Conservation (phyloP, 2,888 invertebrate species). For the Saturnia pavonia region DNA sequence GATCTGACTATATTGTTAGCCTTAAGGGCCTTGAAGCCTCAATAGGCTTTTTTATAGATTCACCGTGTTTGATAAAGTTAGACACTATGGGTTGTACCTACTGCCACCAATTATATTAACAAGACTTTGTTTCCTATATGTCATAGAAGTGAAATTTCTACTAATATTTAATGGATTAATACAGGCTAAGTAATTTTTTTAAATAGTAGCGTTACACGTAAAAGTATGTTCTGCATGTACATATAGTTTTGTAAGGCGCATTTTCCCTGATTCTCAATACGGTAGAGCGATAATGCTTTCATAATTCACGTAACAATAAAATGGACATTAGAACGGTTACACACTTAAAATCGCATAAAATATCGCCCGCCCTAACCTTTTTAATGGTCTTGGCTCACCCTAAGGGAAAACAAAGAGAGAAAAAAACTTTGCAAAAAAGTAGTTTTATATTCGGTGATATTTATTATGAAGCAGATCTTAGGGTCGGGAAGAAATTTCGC, state of each 20-base stretch:
- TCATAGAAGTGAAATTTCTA: too few relatives aligned
- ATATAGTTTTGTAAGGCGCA: conserved; percentile 2
- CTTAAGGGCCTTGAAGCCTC: too few relatives aligned
- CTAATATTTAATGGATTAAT: too few relatives aligned
- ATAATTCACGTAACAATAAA: conserved; percentile 64
- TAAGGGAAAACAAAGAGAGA: conserved; percentile 65
- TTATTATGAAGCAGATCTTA: conserved; percentile 76
- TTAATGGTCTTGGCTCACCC: conserved; percentile 74
- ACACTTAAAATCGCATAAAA: conserved; percentile 81
- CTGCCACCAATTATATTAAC: too few relatives aligned
- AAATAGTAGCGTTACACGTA: too few relatives aligned
- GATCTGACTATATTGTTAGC: too few relatives aligned
- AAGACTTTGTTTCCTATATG: too few relatives aligned
- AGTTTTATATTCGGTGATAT: conserved; percentile 67
- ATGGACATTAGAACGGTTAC: conserved; percentile 70
- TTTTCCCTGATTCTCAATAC: not conserved
- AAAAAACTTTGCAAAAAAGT: conserved; percentile 70
- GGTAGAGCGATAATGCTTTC: conserved; percentile 35
- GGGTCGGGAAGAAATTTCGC: conserved; percentile 64
- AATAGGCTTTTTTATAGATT: too few relatives aligned
- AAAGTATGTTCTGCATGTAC: not conserved
- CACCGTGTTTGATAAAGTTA: too few relatives aligned
- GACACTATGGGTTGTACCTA: too few relatives aligned
- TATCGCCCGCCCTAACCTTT: conserved; percentile 74
- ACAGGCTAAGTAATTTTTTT: too few relatives aligned